Evolutionary conservation across 2,797 vertebrate species (phyloP), one percentile per base, ranked within the genome.

Genomic region (Antennarius maculatus): DNA sequence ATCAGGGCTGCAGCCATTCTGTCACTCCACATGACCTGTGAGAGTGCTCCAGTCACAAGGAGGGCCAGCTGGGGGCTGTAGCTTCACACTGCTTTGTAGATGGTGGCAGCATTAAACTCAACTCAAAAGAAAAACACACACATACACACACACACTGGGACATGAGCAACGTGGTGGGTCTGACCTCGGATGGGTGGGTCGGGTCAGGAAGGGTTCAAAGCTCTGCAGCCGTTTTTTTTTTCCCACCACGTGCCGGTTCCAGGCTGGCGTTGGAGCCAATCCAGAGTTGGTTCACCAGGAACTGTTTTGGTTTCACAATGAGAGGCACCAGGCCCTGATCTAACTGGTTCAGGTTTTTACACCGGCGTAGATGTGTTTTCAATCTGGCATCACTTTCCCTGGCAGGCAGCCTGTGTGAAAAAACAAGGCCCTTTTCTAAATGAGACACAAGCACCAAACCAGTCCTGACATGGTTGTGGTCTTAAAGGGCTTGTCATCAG

Each of bases 51-150:
- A 59, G 54, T 73, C 16, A 52, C 57, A 73, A 82, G 80, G 69
- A 65, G 66, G 80, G 77, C 77, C 82, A 90, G 83, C 88, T 89
- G 86, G 7, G n/a, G 57, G 74, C 70, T 76, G 79, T 87, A 86
- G 69, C 73, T 69, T 86, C 79, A 71, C 82, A 60, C 79, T 17
- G 31, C 65, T 76, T 69, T 70, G 70, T 65, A 69, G 72, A 67
- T 65, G 39, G 50, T 43, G 60, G 52, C 48, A 76, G 60, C 15
- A 54, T 34, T 34, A 6, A 51, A 58, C 39, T 50, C 42, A 54
- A 60, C 77, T 56, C 69, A 65, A 69, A 59, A 76, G 63, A 54
- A 60, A 66, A 66, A 54, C 49, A 50, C 56, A 55, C 11, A 10
- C 50, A 61, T 56, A 57, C 43, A 64, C n/a, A 31, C 43, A 56